These are phyloP conservation scores for Calosoma granatense DNA, from an alignment of 1,140 invertebrate species.

Conservation along the genomic window DNA sequence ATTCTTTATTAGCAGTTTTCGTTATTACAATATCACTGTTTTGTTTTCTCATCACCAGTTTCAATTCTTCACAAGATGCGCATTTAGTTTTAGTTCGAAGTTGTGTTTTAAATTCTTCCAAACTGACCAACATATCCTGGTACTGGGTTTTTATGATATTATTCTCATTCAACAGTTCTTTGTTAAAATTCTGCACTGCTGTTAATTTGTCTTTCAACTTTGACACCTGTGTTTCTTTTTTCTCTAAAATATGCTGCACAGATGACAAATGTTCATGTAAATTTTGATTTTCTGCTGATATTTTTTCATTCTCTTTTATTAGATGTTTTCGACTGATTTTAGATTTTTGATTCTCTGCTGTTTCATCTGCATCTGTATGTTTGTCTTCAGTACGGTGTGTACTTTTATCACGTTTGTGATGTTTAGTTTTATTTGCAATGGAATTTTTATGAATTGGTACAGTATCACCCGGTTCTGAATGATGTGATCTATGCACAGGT, in stretches of 20 bases:
- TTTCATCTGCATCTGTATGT: slow-evolving; percentile 15
- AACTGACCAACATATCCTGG: slow-evolving; percentile 21
- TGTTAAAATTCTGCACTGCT: slow-evolving; percentile 21
- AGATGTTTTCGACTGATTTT: slow-evolving; percentile 28
- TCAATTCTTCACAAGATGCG: slow-evolving; percentile 32
- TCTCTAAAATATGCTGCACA: slow-evolving; percentile 25
- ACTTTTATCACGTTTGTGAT: slow-evolving; percentile 11
- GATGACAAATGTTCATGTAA: slow-evolving; percentile 30
- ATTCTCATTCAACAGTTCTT: slow-evolving; percentile 24
- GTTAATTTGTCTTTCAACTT: slow-evolving; percentile 30
- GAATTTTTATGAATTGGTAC: slow-evolving; percentile 15
- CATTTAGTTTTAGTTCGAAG: slow-evolving; percentile 26
- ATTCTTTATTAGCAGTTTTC: slow-evolving; percentile 39
- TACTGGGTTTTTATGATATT: slow-evolving; percentile 20
- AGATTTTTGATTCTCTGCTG: slow-evolving; percentile 14
- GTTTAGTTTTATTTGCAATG: slow-evolving; percentile 20
- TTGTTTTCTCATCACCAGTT: slow-evolving; percentile 33
- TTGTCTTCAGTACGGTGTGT: slow-evolving; percentile 14
- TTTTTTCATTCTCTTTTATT: slow-evolving; percentile 31
- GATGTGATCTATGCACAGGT: slow-evolving; percentile 20
- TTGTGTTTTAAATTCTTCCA: slow-evolving; percentile 19
- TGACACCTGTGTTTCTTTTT: slow-evolving; percentile 20
- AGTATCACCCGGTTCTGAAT: slow-evolving; percentile 9
- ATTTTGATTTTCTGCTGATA: slow-evolving; percentile 32
- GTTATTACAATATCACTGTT: slow-evolving; percentile 34